Conservation (phyloP, 2,113 vertebrate genomes). For the Limanda limanda region DNA sequence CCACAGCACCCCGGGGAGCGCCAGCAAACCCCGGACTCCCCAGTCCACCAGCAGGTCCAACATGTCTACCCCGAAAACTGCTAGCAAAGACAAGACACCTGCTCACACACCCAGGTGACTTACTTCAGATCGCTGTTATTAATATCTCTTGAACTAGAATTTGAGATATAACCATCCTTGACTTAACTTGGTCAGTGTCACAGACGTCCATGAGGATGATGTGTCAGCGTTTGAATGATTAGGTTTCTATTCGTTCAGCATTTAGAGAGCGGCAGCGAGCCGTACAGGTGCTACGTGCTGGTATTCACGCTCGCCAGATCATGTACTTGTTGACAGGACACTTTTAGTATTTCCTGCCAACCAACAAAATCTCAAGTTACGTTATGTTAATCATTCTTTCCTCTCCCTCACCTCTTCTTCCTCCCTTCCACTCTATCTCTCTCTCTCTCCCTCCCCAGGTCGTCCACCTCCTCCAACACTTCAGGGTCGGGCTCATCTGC, state of each 20-base stretch:
- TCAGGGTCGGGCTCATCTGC: conserved; percentile 65
- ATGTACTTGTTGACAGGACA: conserved; percentile 18
- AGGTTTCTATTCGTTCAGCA: conserved; percentile 44
- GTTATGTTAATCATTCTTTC: not conserved
- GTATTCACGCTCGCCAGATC: conserved; percentile 4
- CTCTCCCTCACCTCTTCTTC: not conserved
- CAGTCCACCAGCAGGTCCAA: conserved; percentile 63
- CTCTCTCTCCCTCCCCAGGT: conserved; percentile 44
- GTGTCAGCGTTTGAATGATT: conserved; percentile 13
- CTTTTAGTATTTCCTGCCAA: conserved; percentile 36
- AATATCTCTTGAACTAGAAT: conserved; percentile 18
- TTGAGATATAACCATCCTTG: not conserved
- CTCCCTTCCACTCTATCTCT: not conserved
- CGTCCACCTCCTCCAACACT: conserved; percentile 68
- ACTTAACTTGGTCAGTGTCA: conserved; percentile 22
- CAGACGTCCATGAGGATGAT: conserved; percentile 2
- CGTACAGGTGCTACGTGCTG: not conserved
- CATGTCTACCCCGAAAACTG: conserved; percentile 52
- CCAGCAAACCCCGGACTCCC: conserved; percentile 69
- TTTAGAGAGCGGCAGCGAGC: conserved; percentile 4
- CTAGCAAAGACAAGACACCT: conserved; percentile 66
- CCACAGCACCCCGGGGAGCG: conserved; percentile 69
- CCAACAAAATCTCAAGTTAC: conserved; percentile 47
- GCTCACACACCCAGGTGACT: conserved; percentile 67
- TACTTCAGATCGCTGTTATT: conserved; percentile 10